Evolutionary conservation across 2,888 invertebrate species (phyloP), one percentile per base, ranked within the genome.

Genomic region (Lasioglossum zephyrum): DNA sequence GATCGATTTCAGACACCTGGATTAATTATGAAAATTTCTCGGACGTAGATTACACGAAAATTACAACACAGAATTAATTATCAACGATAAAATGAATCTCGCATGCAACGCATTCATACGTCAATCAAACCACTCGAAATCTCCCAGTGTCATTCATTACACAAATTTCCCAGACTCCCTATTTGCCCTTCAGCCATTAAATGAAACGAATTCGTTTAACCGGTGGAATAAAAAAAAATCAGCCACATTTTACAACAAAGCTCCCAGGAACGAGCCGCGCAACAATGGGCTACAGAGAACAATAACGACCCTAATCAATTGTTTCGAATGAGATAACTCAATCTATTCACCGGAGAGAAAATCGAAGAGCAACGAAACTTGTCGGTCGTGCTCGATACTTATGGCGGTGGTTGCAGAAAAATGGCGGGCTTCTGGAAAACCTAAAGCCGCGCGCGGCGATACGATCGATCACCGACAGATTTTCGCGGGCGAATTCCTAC

Each of bases 391-490:
- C 53, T 3, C 53, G 53, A 53, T 53, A 53, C 53, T 53, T 53
- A 53, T 53, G 53, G 53, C 53, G 53, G 53, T 53, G 53, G 53
- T 53, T 9, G 22, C 53, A 9, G 53, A n/a, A 53, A 53, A 53
- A 53, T 53, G 53, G 53, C 49, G 49, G 49, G 49, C 49, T n/a
- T 6, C 53, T 53, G 53, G 53, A n/a, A 9, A 53, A 53, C 22
- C 53, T n/a, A 9, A 3, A 22, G 22, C 8, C 53, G 8, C 2
- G 22, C 36, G 36, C 36, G 36, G 36, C 53, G 88, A 88, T 84
- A 86, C 73, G 82, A 81, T 81, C 85, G 26, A 26, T 69, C 80
- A 63, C 47, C 57, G 77, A 88, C 79, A 88, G 82, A 90, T 84
- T 89, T 88, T 82, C 79, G 72, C 79, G 77, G 74, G 82, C 57